Evolutionary conservation across 2,888 invertebrate species (phyloP).

Genomic region (Macrosoma leucophasiata): DNA sequence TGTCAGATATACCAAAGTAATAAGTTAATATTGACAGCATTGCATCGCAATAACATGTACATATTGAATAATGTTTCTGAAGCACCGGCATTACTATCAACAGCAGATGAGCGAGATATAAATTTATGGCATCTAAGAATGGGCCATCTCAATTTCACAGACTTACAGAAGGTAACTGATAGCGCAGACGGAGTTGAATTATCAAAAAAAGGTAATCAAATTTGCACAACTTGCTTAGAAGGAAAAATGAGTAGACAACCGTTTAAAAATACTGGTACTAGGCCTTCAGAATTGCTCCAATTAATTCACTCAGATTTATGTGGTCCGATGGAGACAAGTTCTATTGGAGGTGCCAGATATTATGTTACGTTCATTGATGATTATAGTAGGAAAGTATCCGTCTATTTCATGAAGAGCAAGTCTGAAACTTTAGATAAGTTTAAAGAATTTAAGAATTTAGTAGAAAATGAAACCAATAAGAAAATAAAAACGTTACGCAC

Average conservation of each 20-base stretch:
- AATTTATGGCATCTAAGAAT: too few species aligned
- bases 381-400: constrained; percentile 15
- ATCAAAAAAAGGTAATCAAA: too few species aligned
- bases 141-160: constrained; percentile 18
- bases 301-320: constrained; percentile 15
- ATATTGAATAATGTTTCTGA: constrained; percentile 9
- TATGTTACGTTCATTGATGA: constrained; percentile 20
- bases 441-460: too few species aligned
- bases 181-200: constrained; percentile 9
- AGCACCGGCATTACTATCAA: too few species aligned
- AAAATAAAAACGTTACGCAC: too few species aligned
- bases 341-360: constrained; percentile 16
- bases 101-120: too few species aligned
- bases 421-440: constrained; percentile 6
- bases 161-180: constrained; percentile 15
- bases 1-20: constrained; percentile 15
- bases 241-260: too few species aligned
- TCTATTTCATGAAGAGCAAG: constrained; percentile 15
- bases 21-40: constrained; percentile 9
- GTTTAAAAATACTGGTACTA: too few species aligned
- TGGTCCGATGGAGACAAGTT: constrained; percentile 18
- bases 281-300: too few species aligned
- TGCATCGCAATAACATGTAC: constrained; percentile 13
- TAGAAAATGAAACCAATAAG: too few species aligned
- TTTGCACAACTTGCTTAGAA: too few species aligned